These are phyloP conservation scores for Pollenia amentaria DNA, from an alignment of 2,888 invertebrate species.

Conservation along the genomic window DNA sequence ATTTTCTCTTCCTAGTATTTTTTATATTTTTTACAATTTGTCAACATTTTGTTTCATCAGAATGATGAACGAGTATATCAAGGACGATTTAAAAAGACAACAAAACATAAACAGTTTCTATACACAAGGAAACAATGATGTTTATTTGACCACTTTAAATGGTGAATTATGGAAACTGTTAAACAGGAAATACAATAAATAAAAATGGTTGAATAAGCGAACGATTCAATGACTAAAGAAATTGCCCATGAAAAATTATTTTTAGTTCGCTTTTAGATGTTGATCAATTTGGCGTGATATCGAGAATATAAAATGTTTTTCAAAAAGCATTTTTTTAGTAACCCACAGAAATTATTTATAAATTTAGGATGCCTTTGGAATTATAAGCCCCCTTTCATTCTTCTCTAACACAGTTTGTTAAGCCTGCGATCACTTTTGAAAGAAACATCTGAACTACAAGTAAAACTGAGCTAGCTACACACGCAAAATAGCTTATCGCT, in stretches of 20 bases:
- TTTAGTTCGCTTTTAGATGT: not conserved
- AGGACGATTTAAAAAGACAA: not conserved
- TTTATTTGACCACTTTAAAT: constrained; percentile 3
- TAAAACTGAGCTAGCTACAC: no score
- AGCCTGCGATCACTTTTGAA: no score
- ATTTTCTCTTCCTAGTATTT: constrained; percentile 11
- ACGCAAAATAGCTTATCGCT: no score
- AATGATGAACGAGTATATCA: not conserved
- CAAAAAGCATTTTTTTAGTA: no score
- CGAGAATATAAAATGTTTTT: no score
- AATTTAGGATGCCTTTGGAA: no score
- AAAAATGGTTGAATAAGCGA: not conserved
- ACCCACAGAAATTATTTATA: no score
- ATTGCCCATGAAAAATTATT: not conserved
- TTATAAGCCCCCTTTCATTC: no score
- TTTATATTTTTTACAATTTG: not conserved
- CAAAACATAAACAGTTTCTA: not conserved
- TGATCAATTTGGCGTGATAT: no score
- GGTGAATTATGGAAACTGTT: not conserved
- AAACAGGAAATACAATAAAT: not conserved
- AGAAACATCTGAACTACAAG: no score
- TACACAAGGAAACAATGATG: not conserved
- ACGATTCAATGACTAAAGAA: not conserved
- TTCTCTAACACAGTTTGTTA: no score
- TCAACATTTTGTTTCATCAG: not conserved